These are phyloP conservation scores for Volucella inflata DNA, from an alignment of 2,888 invertebrate genomes.

Conservation along the genomic window DNA sequence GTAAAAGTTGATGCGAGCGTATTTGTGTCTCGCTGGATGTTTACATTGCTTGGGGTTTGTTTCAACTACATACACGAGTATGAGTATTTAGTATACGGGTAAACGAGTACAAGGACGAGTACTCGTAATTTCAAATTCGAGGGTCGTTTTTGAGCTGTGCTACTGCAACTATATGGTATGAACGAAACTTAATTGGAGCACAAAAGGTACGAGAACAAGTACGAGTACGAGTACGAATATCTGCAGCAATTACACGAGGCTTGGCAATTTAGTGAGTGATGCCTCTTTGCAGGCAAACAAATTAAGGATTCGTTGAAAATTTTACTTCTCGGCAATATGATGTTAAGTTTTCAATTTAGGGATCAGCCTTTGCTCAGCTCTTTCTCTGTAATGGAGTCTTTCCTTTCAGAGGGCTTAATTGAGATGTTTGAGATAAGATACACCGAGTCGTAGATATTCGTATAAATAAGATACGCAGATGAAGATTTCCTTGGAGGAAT, in stretches of 20 bases:
- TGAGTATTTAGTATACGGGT: no score
- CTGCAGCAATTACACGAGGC: slow-evolving; percentile 65
- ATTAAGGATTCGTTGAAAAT: slow-evolving; percentile 67
- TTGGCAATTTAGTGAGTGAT: slow-evolving; percentile 69
- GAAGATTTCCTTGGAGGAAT: background rate
- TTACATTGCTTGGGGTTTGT: no score
- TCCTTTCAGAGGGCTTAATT: slow-evolving; percentile 29
- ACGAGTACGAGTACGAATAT: slow-evolving; percentile 60
- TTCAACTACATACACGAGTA: no score
- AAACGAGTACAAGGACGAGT: no score
- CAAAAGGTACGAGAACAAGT: slow-evolving; percentile 38
- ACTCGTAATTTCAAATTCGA: no score
- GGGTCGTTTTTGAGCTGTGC: no score
- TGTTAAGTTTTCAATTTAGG: slow-evolving; percentile 62
- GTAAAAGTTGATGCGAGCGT: slow-evolving; percentile 52
- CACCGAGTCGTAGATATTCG: no score
- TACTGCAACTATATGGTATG: no score
- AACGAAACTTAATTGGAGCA: slow-evolving; percentile 35
- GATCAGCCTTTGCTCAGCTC: slow-evolving; percentile 16
- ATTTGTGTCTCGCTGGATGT: background rate
- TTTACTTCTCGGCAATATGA: slow-evolving; percentile 52
- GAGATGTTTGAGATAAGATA: slow-evolving; percentile 34
- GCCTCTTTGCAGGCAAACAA: slow-evolving; percentile 60
- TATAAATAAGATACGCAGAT: slow-evolving; percentile 14
- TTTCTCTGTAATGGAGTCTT: slow-evolving; percentile 38